These are phyloP conservation scores for Pyrrhia umbra DNA, from an alignment of 2,888 invertebrate genomes.

Conservation along the genomic window DNA sequence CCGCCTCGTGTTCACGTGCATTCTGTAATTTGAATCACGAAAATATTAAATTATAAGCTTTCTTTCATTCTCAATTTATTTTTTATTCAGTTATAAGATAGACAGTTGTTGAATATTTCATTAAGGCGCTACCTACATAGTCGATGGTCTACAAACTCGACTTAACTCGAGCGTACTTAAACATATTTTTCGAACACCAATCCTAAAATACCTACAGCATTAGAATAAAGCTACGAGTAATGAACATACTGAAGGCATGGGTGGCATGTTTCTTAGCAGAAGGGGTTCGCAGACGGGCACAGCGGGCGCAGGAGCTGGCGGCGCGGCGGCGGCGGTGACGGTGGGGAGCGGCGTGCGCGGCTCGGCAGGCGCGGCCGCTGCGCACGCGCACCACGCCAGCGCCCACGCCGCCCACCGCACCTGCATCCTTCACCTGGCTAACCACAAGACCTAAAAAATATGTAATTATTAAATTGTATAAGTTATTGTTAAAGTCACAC, in stretches of 20 bases:
- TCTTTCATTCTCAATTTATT: too few species aligned
- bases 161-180: too few species aligned
- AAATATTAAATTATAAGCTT: neutral
- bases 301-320: conserved; percentile 40
- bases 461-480: too few species aligned
- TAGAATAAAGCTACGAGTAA: neutral
- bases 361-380: conserved; percentile 80
- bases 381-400: conserved; percentile 86
- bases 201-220: neutral
- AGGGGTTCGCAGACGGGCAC: conserved; percentile 75
- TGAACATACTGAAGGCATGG: conserved; percentile 77
- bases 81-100: too few species aligned
- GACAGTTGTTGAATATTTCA: too few species aligned
- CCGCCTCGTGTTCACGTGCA: conserved; percentile 83
- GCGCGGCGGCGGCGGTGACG: conserved; percentile 62
- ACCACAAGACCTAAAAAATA: conserved; percentile 61
- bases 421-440: conserved; percentile 76
- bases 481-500: too few species aligned
- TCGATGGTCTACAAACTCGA: too few species aligned
- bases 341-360: conserved; percentile 69
- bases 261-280: conserved; percentile 76
- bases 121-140: too few species aligned
- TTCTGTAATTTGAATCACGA: conserved; percentile 71
- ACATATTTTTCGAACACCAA: too few species aligned
- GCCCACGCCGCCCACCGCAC: conserved; percentile 79